Base-by-base conservation (phyloP, 2,113 vertebrate genomes). In the Suricata suricatta region DNA sequence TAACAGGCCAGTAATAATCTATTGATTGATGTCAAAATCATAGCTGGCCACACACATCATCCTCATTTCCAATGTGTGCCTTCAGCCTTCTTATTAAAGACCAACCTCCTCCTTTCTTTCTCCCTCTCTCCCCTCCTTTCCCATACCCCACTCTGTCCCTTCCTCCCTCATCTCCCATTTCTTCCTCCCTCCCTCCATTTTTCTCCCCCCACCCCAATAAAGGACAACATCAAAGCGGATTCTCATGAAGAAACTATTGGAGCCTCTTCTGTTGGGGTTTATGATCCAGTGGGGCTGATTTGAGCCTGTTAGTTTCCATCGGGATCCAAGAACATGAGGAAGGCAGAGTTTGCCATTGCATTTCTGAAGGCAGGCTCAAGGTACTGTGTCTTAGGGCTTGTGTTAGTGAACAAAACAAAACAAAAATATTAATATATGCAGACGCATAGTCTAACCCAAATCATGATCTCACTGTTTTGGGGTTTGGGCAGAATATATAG, bases 61-160 rank as follows among this genome's bases (percentile, higher is more conserved):
- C 4, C 41, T 76, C 69, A 63, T 63, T 80, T 83, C 69, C 84
- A 64, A 2, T 11, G 50, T 29, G 25, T 3, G 3, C 35, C 38
- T 60, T 47, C n/a, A 64, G 35, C 80, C 31, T 84, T 19, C 41
- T 38, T 41, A 33, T 74, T 23, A 10, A 77, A 81, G 86, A 47
- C 50, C 0, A 1, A 27, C 29, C 44, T 66, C 13, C 7, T 19
- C 35, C 60, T 11, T 14, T 14, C 15, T 29, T 10, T 23, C 11
- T 7, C 16, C 21, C 31, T 10, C 0, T n/a, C 17, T 2, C 9
- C 47, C 57, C 8, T 9, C 19, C 7, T 76, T 47, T 19, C 29
- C 25, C 5, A 1, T 16, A 31, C 0, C 0, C 23, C 33, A 1
- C 17, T 1, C 14, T 3, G 14, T 35, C 4, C 54, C 11, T 16